A percentile compares a stretch with the other conserved stretches of the same genome.
Conservation (phyloP, 37 sponge, comb jelly and placozoan genomes). For the Haliclona indistincta region DNA sequence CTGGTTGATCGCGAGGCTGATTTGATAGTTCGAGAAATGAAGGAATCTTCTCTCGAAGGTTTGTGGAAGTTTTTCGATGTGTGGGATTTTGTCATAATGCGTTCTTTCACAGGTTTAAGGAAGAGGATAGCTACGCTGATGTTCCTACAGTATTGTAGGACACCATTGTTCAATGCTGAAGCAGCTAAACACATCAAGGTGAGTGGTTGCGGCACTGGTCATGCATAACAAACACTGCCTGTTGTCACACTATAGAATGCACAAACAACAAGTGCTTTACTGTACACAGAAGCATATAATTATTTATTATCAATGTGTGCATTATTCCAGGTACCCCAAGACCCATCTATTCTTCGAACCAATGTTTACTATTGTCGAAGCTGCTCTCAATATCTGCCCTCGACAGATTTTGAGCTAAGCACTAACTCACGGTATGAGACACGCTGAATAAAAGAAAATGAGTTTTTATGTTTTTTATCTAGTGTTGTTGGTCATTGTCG, state of each 20-base stretch:
- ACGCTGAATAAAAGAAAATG: too few species aligned
- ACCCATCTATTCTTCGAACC: conserved; percentile 49
- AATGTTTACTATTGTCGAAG: conserved; percentile 84
- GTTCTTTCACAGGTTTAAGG: conserved; percentile 58
- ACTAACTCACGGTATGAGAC: conserved; percentile 75
- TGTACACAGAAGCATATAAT: background rate
- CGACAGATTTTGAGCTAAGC: conserved; percentile 92
- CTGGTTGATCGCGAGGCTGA: conserved; percentile 94
- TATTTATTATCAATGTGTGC: too few species aligned
- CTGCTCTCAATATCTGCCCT: conserved; percentile 84
- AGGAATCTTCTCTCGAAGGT: conserved; percentile 65
- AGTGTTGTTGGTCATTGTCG: conserved; percentile 75
- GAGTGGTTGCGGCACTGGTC: background rate
- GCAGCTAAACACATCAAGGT: conserved; percentile 84
- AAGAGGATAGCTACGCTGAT: conserved; percentile 73
- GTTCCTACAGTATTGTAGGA: conserved; percentile 95
- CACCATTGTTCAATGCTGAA: conserved; percentile 92
- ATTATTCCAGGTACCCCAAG: conserved; percentile 76
- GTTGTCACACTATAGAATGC: background rate
- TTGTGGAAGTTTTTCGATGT: background rate
- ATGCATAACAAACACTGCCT: background rate
- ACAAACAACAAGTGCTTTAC: background rate
- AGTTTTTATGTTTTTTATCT: too few species aligned
- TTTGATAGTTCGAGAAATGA: conserved; percentile 63
- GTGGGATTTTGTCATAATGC: background rate